A percentile compares a stretch with the other conserved stretches of the same genome.
Evolutionary conservation across 1,140 invertebrate species (phyloP).

Genomic region (Lepeophtheirus salmonis): DNA sequence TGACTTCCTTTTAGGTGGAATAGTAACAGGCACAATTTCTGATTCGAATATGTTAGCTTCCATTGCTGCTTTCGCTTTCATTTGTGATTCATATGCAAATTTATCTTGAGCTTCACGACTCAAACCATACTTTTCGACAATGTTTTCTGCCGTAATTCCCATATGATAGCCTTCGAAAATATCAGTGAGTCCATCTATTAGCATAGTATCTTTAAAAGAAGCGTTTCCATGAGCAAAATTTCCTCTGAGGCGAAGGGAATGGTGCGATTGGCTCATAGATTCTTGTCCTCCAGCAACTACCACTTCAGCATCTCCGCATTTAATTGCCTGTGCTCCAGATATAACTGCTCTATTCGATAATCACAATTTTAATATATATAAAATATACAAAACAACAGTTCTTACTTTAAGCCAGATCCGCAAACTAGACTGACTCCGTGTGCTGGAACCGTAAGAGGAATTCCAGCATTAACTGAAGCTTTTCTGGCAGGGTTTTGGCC

Average conservation of each 20-base stretch:
- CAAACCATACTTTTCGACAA: conserved; percentile 47
- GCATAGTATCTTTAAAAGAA: conserved; percentile 45
- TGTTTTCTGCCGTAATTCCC: conserved; percentile 61
- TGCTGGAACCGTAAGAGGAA: conserved; percentile 50
- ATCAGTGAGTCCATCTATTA: conserved; percentile 58
- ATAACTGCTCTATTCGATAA: conserved; percentile 39
- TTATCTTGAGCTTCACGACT: conserved; percentile 51
- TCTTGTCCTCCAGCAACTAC: conserved; percentile 67
- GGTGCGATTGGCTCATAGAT: conserved; percentile 59
- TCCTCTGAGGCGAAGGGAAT: conserved; percentile 42
- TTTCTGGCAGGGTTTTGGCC: conserved; percentile 72
- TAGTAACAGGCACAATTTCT: conserved; percentile 45
- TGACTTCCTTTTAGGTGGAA: conserved; percentile 33
- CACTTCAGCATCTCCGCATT: conserved; percentile 43
- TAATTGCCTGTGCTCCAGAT: conserved; percentile 47
- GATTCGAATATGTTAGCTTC: conserved; percentile 42
- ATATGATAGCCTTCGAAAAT: conserved; percentile 57
- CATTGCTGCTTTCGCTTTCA: conserved; percentile 42
- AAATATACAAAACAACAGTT: conserved; percentile 18
- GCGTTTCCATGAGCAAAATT: conserved; percentile 49
- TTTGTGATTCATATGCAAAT: conserved; percentile 51
- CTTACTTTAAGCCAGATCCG: conserved; percentile 60
- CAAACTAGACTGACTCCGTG: conserved; percentile 64
- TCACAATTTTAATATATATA: background rate
- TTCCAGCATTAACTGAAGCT: conserved; percentile 51